These are phyloP conservation scores for Heptranchias perlo DNA, from an alignment of 2,113 vertebrate genomes.

Conservation along the genomic window DNA sequence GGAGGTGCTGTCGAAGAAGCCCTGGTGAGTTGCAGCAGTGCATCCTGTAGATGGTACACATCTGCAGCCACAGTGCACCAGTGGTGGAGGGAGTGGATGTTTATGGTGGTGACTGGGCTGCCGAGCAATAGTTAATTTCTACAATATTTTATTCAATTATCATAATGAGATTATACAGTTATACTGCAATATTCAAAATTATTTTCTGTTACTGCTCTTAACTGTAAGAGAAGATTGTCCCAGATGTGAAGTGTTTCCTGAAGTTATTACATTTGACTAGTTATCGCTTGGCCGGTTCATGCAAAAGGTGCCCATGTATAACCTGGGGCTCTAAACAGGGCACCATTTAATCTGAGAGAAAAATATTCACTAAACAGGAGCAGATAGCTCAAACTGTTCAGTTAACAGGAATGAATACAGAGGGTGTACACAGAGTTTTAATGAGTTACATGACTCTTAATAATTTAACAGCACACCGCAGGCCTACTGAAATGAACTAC, in stretches of 20 bases:
- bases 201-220: background rate
- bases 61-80: background rate
- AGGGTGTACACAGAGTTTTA: background rate
- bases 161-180: background rate
- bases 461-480: background rate
- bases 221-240: background rate
- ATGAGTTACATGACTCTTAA: background rate
- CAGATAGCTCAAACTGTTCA: background rate
- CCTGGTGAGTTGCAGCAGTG: too few relatives aligned
- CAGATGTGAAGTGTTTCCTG: background rate
- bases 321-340: background rate
- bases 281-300: background rate
- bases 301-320: background rate
- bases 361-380: background rate
- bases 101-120: background rate
- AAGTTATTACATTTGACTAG: background rate
- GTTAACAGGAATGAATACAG: background rate
- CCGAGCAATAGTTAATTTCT: too few relatives aligned
- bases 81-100: background rate
- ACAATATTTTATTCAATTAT: background rate
- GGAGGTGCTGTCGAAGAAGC: too few relatives aligned
- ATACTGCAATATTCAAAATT: background rate
- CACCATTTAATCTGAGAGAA: background rate
- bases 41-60: too few relatives aligned
- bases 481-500: background rate